Base-by-base conservation (phyloP, 2,888 invertebrate species). In the Baccha elongata region DNA sequence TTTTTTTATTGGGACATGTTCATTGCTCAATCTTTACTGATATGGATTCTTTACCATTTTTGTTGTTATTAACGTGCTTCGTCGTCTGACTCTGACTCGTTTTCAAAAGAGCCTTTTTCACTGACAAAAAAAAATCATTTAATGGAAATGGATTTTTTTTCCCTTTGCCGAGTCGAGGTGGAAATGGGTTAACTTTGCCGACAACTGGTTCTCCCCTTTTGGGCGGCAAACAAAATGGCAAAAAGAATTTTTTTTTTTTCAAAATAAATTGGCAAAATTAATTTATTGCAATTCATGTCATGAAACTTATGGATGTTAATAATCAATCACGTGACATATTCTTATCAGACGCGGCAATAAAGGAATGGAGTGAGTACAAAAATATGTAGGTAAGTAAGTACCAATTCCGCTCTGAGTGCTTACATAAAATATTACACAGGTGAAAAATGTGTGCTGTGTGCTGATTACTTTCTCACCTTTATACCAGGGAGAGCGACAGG, bases 311-410 rank as follows among this genome's bases (percentile, higher is more conserved):
- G 1, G 29, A 37, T 55, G 35, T 26, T 40, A 42, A 40, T 68
- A 72, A 71, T 80, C 79, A 80, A 68, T 80, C 79, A 80, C 55
- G 50, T 80, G 74, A 74, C 64, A 64, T 35, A 68, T 64, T 55
- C 29, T 79, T 79, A 73, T 80, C 74, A 74, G 40, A 10, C 13
- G n/a, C 15, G 19, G 32, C 35, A 11, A n/a, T n/a, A n/a, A 44
- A 60, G 60, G 42, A 46, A 52, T 8, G 23, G 21, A 35, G 35
- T 1, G n/a, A 10, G 58, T 11, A 29, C 40, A 29, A 23, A 11
- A 15, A 48, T 2, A n/a, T 35, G 3, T 3, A 50, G 10, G 10
- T 29, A 44, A 44, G 17, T 17, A 10, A 0, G 4, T 26, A 35
- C 13, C 21, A 11, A 10, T 11, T 11, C 10, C n/a, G n/a, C n/a